phyloP scores from a whole-genome alignment of 2,888 invertebrate species.

The Cryptophagus acutangulus region DNA sequence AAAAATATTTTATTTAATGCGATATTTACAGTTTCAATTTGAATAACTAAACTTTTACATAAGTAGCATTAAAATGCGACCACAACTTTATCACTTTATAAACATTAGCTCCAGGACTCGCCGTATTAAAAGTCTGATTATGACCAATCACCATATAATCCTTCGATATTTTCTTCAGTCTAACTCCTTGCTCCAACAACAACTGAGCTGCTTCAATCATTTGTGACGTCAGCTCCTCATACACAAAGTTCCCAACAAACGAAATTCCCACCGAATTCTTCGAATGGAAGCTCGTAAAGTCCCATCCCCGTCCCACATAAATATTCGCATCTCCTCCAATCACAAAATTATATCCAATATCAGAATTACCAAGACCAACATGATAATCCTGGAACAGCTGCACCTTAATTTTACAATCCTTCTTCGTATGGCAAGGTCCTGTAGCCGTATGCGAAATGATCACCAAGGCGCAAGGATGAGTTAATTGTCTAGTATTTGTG shows the following conservation, averaged over 20 bases:
- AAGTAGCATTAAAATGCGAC: constrained; percentile 52
- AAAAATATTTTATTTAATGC: too few species aligned
- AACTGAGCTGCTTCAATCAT: constrained; percentile 49
- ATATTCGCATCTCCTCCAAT: constrained; percentile 55
- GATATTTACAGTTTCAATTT: too few species aligned
- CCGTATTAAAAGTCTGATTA: constrained; percentile 49
- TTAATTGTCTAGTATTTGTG: constrained; percentile 40
- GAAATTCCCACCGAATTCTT: constrained; percentile 48
- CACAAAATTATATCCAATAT: constrained; percentile 50
- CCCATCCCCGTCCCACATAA: constrained; percentile 54
- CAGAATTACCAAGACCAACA: constrained; percentile 44
- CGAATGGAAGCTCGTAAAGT: constrained; percentile 51
- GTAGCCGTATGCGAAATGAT: constrained; percentile 53
- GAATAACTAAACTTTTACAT: too few species aligned
- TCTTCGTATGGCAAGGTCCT: constrained; percentile 43
- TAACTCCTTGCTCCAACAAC: constrained; percentile 47
- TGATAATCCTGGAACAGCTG: constrained; percentile 48
- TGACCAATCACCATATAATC: constrained; percentile 52
- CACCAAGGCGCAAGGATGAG: constrained; percentile 47
- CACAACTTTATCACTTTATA: constrained; percentile 50
- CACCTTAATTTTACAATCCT: constrained; percentile 48
- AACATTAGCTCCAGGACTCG: constrained; percentile 52
- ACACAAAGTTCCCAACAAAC: constrained; percentile 51
- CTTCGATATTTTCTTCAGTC: constrained; percentile 43
- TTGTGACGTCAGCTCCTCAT: constrained; percentile 42